phyloP scores from a whole-genome alignment of 2,888 invertebrate species.

The Parnassius apollo region DNA sequence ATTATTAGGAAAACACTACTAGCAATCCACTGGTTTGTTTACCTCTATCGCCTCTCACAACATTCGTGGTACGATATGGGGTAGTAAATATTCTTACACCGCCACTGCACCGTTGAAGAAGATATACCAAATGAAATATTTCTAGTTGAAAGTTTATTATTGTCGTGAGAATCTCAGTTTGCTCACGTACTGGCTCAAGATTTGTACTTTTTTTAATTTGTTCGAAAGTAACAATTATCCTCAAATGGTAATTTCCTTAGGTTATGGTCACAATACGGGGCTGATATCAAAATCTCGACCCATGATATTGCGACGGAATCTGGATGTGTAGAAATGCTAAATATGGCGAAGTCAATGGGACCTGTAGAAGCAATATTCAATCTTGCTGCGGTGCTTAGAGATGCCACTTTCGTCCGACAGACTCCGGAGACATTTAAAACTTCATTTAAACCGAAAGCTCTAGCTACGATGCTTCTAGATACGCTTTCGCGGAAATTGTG shows the following conservation, averaged over 20 bases:
- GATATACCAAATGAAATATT: no score
- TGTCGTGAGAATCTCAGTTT: neutral
- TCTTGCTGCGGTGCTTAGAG: slow-evolving; percentile 86
- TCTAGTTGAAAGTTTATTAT: neutral
- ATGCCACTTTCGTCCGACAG: slow-evolving; percentile 86
- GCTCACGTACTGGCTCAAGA: no score
- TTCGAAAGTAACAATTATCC: neutral
- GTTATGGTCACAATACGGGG: slow-evolving; percentile 1
- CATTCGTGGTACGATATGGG: no score
- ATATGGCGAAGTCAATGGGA: slow-evolving; percentile 54
- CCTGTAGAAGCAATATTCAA: slow-evolving; percentile 90
- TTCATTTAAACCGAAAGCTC: slow-evolving; percentile 86
- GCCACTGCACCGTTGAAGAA: no score
- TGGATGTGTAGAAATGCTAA: slow-evolving; percentile 13
- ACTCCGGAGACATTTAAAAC: slow-evolving; percentile 80
- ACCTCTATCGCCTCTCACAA: no score
- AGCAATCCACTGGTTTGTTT: no score
- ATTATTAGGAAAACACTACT: no score
- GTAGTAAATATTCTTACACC: no score
- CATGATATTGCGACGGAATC: slow-evolving; percentile 16
- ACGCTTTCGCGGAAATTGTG: slow-evolving; percentile 13
- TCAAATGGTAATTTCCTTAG: neutral
- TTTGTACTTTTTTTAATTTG: neutral
- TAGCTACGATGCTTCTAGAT: neutral
- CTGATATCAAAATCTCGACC: slow-evolving; percentile 6